Evolutionary conservation across 2,113 vertebrate genomes (phyloP).

Genomic region (Oceanites oceanicus): DNA sequence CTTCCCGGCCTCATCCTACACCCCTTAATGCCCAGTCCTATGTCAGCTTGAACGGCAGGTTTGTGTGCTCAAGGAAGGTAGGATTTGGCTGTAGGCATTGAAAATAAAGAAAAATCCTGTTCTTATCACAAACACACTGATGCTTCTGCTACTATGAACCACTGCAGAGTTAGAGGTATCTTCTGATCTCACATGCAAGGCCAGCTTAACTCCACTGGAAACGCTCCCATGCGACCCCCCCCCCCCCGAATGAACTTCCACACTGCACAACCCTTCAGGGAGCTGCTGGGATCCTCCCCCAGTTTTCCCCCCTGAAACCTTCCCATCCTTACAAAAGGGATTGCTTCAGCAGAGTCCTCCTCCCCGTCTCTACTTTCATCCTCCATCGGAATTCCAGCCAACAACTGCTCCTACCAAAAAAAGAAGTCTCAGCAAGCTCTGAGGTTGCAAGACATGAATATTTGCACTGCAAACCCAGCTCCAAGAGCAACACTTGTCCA

Average conservation of each 20-base stretch:
- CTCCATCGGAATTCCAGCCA: conserved; percentile 16
- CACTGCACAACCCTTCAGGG: neutral
- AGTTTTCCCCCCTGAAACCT: neutral
- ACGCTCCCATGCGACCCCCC: neutral
- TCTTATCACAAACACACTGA: neutral
- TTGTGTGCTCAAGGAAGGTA: neutral
- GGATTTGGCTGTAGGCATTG: neutral
- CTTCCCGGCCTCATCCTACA: neutral
- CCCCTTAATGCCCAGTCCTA: neutral
- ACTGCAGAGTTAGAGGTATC: neutral
- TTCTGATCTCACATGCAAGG: neutral
- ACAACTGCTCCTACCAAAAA: conserved; percentile 20
- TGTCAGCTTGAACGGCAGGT: neutral
- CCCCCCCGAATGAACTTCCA: neutral
- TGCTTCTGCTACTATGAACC: neutral
- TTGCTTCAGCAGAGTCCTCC: neutral
- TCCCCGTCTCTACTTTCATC: neutral
- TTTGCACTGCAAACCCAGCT: conserved; percentile 24
- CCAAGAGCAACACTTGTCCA: conserved; percentile 34
- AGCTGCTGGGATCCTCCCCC: neutral
- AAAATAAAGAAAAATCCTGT: neutral
- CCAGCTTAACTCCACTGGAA: neutral
- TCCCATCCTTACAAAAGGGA: neutral
- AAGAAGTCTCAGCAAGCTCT: neutral
- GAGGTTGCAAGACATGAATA: neutral